Evolutionary conservation across 2,113 vertebrate species (phyloP), one percentile per base, ranked within the genome.

Genomic region (Helogale parvula): DNA sequence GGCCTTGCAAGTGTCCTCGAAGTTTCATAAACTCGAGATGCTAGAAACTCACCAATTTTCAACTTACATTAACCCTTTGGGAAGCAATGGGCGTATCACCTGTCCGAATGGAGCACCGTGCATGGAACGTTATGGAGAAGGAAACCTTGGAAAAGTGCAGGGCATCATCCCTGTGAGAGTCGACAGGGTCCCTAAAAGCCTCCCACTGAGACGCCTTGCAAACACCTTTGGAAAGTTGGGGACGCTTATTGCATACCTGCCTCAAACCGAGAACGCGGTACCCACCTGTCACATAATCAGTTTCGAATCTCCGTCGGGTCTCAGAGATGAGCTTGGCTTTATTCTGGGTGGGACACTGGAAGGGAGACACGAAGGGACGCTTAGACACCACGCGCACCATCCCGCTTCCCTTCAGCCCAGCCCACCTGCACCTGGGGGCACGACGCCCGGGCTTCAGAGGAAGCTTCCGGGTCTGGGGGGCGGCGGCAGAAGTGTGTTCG

Each of bases 271-370:
- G 52, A 93, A 66, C n/a, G 7, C 1, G 11, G 66, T 35, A 88
- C 99, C 97, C 84, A 99, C 99, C 99, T 99, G 99, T 97, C 74
- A 99, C 93, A 95, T 98, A 99, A 90, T 99, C 99, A 33, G 98
- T 98, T 96, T 99, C 99, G 98, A 99, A 99, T 86, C 99, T 99
- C 95, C 99, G 98, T 54, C 99, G 98, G 2, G 98, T 99, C 97
- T 99, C 99, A 77, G 98, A 98, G 63, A 99, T 98, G 98, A 99
- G 99, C 88, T 97, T 99, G 82, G 98, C 98, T 92, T 99, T 99
- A 38, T 99, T 99, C 99, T 99, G 98, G 97, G 98, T 97, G 52
- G 96, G 76, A 95, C 92, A 93, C 98, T 65, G 98, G 41, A 96
- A 81, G 29, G 89, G 45, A 98, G 16, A 98, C 50, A 94, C 0